Base-by-base conservation (phyloP, 2,113 vertebrate species). In the Syngnathus typhle region DNA sequence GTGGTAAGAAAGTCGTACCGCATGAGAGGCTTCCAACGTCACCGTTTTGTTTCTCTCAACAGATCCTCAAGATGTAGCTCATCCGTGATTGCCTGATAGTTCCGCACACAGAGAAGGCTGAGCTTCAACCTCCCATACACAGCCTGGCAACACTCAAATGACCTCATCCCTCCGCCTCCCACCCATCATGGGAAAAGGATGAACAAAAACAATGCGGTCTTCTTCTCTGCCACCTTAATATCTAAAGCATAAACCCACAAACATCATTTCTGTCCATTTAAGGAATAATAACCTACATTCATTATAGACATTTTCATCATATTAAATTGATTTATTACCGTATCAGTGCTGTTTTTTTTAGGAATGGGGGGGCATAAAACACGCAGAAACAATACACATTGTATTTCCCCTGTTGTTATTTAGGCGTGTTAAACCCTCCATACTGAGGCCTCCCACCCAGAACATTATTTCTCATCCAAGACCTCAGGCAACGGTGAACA, bases 41-140 rank as follows among this genome's bases (percentile, higher is more conserved):
- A 68, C 49, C 60, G 72, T 59, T 71, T 32, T 72, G 68, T 76
- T 70, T 72, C 82, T 64, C 73, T 84, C 72, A 64, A 82, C 75
- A 76, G 65, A 71, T 89, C 87, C 84, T 56, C 86, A 71, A 91
- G 84, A 85, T 79, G 85, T 74, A 62, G 82, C 82, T 90, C 77
- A 75, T 79, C 80, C 70, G 72, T 89, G 86, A 91, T 91, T 89
- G 89, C 86, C 84, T 89, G 89, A 88, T 88, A 86, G 82, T 83
- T 85, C 70, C 59, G 71, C 71, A 85, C 80, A 84, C 75, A 78
- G 79, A 82, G 70, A 84, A 67, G 79, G 56, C 70, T 85, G 68
- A 73, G 80, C 87, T 80, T 75, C 69, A 37, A 76, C 72, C 82
- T 86, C 87, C 76, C 78, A 84, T 79, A 69, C 74, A 83, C 81